phyloP scores from a whole-genome alignment of 2,113 vertebrate genomes.

The Mastomys coucha region DNA sequence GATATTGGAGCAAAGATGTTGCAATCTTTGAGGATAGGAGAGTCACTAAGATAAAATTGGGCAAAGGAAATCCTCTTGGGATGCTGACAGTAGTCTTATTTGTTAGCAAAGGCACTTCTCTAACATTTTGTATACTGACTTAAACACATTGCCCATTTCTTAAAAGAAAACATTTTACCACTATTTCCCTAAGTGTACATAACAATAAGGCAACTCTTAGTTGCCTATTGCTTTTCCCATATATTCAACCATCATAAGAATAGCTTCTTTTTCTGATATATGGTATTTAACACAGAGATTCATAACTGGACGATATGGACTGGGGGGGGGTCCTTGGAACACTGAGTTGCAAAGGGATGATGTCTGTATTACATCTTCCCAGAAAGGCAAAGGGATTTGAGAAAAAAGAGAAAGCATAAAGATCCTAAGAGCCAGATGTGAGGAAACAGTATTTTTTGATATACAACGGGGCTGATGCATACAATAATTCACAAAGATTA shows the following conservation, averaged over 20 bases:
- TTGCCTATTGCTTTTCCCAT: neutral
- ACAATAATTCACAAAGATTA: neutral
- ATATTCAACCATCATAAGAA: neutral
- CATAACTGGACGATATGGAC: neutral
- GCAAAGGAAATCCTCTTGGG: neutral
- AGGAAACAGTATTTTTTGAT: neutral
- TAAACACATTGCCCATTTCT: neutral
- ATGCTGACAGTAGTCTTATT: fast-evolving
- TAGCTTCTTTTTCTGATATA: neutral
- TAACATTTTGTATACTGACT: neutral
- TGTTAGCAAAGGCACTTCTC: neutral
- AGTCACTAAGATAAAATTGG: fast-evolving
- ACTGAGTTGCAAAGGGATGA: neutral
- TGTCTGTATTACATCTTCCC: neutral
- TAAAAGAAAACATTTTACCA: neutral
- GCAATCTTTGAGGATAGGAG: neutral
- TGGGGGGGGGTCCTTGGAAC: neutral
- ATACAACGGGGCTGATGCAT: neutral
- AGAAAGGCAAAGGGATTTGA: neutral
- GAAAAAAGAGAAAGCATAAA: neutral
- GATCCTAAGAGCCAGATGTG: neutral
- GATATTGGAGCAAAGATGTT: neutral
- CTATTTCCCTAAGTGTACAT: neutral
- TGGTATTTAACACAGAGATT: neutral
- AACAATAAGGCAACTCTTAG: neutral